Conservation (phyloP, 2,113 vertebrate genomes). For the Zingel zingel region DNA sequence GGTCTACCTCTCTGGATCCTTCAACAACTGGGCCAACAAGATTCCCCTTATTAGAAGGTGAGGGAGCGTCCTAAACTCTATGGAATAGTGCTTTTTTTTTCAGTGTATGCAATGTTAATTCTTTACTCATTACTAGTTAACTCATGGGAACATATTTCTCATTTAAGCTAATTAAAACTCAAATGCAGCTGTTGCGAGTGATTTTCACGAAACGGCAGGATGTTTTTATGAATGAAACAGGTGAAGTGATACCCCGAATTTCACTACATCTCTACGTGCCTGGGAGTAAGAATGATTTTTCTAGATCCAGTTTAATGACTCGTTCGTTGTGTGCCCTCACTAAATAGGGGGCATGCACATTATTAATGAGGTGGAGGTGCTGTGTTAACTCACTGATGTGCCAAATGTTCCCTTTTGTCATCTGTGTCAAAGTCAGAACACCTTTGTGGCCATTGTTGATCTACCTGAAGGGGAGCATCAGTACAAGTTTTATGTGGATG, state of each 20-base stretch:
- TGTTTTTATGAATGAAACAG: background rate
- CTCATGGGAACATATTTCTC: background rate
- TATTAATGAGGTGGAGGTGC: background rate
- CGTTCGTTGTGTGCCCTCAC: background rate
- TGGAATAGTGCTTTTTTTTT: background rate
- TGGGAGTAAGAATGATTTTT: background rate
- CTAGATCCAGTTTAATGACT: background rate
- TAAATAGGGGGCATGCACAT: background rate
- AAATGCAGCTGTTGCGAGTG: background rate
- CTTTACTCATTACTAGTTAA: no score
- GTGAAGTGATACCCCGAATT: background rate
- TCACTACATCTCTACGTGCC: background rate
- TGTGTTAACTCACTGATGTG: constrained; percentile 5
- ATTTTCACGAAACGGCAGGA: background rate
- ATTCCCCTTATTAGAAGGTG: constrained; percentile 96
- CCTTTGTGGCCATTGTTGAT: constrained; percentile 97
- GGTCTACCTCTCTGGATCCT: constrained; percentile 95
- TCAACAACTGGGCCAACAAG: constrained; percentile 96
- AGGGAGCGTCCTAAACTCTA: background rate
- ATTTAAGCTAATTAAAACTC: background rate
- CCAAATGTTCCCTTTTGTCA: constrained; percentile 39
- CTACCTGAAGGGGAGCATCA: constrained; percentile 98
- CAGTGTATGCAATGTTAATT: background rate
- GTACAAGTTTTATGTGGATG: constrained; percentile 98
- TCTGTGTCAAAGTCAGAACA: constrained; percentile 91